A percentile compares a stretch with the other conserved stretches of the same genome.
Conservation (phyloP, 2,888 invertebrate genomes). For the Chorisops tibialis region DNA sequence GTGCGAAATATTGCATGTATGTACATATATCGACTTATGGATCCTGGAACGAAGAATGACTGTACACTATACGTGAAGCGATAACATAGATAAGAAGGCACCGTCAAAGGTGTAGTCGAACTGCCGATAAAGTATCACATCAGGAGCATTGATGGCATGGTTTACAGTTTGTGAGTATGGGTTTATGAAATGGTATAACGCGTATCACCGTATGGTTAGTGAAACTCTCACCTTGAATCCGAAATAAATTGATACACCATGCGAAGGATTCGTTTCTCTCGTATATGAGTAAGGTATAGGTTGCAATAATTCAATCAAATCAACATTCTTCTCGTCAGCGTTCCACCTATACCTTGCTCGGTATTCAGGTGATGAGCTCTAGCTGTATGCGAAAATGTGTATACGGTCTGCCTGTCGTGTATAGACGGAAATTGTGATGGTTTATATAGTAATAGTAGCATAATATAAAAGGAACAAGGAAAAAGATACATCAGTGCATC, state of each 20-base stretch:
- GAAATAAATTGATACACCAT: constrained; percentile 16
- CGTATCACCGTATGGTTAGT: not conserved
- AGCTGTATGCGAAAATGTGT: no score
- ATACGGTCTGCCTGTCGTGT: no score
- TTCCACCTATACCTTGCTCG: no score
- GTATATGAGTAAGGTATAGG: not conserved
- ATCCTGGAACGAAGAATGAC: no score
- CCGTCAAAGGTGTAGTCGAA: constrained; percentile 6
- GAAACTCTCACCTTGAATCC: constrained; percentile 13
- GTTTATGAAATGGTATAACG: not conserved
- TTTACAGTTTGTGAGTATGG: not conserved
- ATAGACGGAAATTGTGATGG: no score
- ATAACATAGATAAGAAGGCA: constrained; percentile 16
- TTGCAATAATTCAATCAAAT: constrained; percentile 25
- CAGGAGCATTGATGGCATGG: constrained; percentile 10
- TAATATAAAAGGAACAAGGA: no score
- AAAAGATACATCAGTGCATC: no score
- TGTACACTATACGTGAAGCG: constrained; percentile 7
- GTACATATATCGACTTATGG: no score
- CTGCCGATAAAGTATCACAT: constrained; percentile 14
- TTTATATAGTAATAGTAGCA: no score
- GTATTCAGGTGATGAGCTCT: no score
- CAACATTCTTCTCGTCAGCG: constrained; percentile 13
- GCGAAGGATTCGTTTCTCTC: not conserved
- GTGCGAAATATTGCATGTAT: no score